These are phyloP conservation scores for Bostrychus sinensis DNA, from an alignment of 2,113 vertebrate species.

Conservation along the genomic window DNA sequence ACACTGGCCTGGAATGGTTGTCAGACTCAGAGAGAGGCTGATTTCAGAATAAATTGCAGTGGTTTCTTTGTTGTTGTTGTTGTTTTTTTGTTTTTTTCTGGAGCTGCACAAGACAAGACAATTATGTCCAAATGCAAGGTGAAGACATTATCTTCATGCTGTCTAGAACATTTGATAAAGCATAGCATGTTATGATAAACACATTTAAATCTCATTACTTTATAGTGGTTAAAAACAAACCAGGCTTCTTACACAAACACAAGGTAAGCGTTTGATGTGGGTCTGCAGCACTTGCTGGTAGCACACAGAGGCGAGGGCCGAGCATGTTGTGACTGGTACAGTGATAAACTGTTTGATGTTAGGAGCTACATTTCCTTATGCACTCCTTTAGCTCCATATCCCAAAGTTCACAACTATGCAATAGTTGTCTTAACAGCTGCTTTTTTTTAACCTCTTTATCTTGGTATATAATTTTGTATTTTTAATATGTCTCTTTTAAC, in stretches of 20 bases:
- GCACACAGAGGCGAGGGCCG: constrained; percentile 43
- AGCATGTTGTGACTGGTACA: constrained; percentile 69
- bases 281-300: constrained; percentile 53
- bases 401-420: constrained; percentile 29
- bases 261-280: constrained; percentile 58
- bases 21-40: too few species aligned
- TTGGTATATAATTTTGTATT: constrained; percentile 31
- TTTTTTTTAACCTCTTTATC: constrained; percentile 14
- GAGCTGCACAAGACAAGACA: constrained; percentile 1
- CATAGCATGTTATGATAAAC: constrained; percentile 40
- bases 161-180: constrained; percentile 35
- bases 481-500: constrained; percentile 48
- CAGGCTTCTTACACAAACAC: constrained; percentile 39
- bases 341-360: constrained; percentile 76
- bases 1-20: too few species aligned
- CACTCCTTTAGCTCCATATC: constrained; percentile 32
- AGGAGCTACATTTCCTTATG: constrained; percentile 34
- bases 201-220: constrained; percentile 47
- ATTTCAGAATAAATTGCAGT: too few species aligned
- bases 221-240: constrained; percentile 52
- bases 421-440: constrained; percentile 22
- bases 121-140: constrained; percentile 43
- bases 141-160: constrained; percentile 26
- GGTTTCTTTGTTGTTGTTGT: too few species aligned
- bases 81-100: too few species aligned